Conservation (phyloP, 2,888 invertebrate species). For the Smittia sp. region DNA sequence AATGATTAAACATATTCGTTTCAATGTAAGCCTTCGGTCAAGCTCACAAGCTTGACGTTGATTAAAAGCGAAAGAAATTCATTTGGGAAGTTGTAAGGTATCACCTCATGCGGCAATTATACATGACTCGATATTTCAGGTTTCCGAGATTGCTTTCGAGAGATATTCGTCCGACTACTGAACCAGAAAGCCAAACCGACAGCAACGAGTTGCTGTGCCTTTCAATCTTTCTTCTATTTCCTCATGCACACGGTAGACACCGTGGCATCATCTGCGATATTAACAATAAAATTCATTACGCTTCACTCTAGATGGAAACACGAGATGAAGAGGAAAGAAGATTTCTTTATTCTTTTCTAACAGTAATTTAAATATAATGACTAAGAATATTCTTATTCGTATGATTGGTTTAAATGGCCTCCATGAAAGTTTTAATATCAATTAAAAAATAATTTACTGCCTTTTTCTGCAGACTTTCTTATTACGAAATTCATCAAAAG, state of each 20-base stretch:
- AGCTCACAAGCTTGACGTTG: not conserved
- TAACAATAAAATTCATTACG: constrained; percentile 6
- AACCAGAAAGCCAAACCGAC: constrained; percentile 12
- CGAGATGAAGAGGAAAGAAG: not conserved
- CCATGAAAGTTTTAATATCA: constrained; percentile 15
- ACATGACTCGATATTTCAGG: not conserved
- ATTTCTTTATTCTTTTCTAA: not conserved
- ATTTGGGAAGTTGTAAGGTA: not conserved
- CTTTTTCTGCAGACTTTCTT: not conserved
- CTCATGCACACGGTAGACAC: not conserved
- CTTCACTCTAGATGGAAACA: not conserved
- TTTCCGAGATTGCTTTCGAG: not conserved
- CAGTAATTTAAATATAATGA: constrained; percentile 36
- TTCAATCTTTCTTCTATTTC: not conserved
- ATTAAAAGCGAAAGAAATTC: constrained; percentile 17
- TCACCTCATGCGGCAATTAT: constrained; percentile 11
- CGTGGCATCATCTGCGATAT: not conserved
- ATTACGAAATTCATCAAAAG: constrained; percentile 8
- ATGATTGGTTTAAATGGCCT: constrained; percentile 26
- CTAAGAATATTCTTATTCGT: constrained; percentile 13
- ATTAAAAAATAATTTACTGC: constrained; percentile 35
- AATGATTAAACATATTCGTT: constrained; percentile 5
- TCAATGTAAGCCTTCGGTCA: not conserved
- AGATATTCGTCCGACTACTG: not conserved
- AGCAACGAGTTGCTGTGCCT: not conserved